phyloP scores from a whole-genome alignment of 2,888 invertebrate genomes.

The Microplitis manilae region DNA sequence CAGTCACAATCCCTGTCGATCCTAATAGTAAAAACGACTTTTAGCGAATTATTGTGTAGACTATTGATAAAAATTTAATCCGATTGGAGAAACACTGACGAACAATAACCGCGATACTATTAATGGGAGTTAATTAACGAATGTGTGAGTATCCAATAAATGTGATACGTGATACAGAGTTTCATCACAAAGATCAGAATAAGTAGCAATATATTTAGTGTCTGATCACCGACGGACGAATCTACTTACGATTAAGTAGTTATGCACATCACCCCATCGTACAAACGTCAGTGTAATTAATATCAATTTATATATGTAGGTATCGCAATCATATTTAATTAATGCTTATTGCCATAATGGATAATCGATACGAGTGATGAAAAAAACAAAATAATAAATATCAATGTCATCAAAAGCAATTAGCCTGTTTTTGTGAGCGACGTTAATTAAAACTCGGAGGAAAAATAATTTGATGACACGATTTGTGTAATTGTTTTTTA shows the following conservation, averaged over 20 bases:
- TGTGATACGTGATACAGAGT: not conserved
- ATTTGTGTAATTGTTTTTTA: not conserved
- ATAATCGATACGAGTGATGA: not conserved
- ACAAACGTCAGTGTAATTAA: not conserved
- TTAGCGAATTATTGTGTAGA: not conserved
- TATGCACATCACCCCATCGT: not conserved
- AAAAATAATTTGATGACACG: not conserved
- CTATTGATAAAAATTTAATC: not conserved
- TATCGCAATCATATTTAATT: not conserved
- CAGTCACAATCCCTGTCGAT: too few relatives aligned
- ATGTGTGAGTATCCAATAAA: not conserved
- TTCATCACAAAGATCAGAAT: not conserved
- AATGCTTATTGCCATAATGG: not conserved
- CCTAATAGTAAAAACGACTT: too few relatives aligned
- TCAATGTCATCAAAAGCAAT: not conserved
- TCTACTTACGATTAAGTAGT: not conserved
- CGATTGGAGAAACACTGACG: too few relatives aligned
- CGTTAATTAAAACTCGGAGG: not conserved
- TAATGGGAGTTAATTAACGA: not conserved
- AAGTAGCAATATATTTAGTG: not conserved
- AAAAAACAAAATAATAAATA: not conserved
- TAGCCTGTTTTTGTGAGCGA: not conserved
- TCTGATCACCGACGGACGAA: constrained; percentile 18
- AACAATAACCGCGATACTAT: too few relatives aligned
- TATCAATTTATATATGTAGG: too few relatives aligned